These are phyloP conservation scores for Mamestra brassicae DNA, from an alignment of 2,888 invertebrate species.

Conservation along the genomic window DNA sequence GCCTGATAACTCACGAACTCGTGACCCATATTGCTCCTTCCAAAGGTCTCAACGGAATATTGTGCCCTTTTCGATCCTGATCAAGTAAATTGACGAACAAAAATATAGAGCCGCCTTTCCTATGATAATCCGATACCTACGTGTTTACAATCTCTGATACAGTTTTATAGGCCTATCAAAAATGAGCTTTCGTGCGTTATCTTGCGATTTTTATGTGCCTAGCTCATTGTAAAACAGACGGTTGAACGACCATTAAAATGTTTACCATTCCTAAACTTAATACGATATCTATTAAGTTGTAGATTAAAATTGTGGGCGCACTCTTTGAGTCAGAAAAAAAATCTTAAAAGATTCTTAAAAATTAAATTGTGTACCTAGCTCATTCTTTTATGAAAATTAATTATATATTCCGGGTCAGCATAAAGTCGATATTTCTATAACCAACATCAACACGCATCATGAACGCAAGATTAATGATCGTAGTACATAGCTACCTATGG, in stretches of 20 bases:
- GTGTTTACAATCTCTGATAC: constrained; percentile 59
- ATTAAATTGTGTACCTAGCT: too few species aligned
- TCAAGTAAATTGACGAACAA: constrained; percentile 40
- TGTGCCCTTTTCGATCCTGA: neutral
- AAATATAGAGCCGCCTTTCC: constrained; percentile 28
- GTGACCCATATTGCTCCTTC: neutral
- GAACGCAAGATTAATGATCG: constrained; percentile 1
- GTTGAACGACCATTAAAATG: constrained; percentile 32
- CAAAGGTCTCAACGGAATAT: constrained; percentile 9
- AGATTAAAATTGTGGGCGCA: constrained; percentile 26
- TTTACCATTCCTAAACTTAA: constrained; percentile 31
- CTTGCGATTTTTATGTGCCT: constrained; percentile 53
- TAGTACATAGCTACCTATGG: neutral
- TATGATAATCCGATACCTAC: constrained; percentile 41
- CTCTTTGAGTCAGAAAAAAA: neutral
- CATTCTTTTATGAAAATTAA: neutral
- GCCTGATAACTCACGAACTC: neutral
- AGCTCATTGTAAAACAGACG: constrained; percentile 49
- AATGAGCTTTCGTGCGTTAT: constrained; percentile 61
- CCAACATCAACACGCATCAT: neutral
- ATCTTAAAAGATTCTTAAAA: neutral
- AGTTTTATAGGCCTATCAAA: constrained; percentile 62
- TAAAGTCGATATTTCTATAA: neutral
- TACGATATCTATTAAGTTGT: constrained; percentile 18
- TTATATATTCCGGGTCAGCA: neutral